Evolutionary conservation across 2,113 vertebrate species (phyloP), one percentile per base, ranked within the genome.

Genomic region (Coryphaenoides rupestris): DNA sequence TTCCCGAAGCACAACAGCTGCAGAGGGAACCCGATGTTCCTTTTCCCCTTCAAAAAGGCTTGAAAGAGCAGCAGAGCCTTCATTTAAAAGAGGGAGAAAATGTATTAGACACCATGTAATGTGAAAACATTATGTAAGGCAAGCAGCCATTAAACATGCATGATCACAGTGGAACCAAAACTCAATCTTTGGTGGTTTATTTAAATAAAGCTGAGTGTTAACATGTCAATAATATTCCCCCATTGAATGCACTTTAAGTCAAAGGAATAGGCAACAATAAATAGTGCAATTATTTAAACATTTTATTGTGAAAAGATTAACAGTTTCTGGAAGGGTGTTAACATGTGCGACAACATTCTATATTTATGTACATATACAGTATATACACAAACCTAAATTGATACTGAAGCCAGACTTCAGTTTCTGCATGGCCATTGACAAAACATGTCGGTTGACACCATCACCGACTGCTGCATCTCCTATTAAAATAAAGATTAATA

Each of bases 401-500:
- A 60, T 33, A 60, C 28, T 26, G 28, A 60, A 33, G 12, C 58
- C 58, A 60, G 28, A 26, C 26, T 60, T 60, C 58, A 60, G 23
- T 40, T 60, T 60, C 5, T 60, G 22, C 58, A 60, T 60, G 28
- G 26, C 22, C 21, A 56, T 28, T 26, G 58, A 66, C 21, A 66
- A 56, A 50, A 60, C 22, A 40, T 66, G 56, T 26, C 56, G 65
- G 4, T 33, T 66, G 21, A 66, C 65, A 46, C 65, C 65, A 52
- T 21, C 47, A 15, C 65, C 56, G 21, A 60, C 65, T 33, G 65
- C 65, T 53, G 47, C 65, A 66, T 66, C 65, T 66, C 65, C 65
- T 66, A 28, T 56, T 17, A 56, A 56, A 52, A 52, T 52, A n/a
- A 52, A 52, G 49, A 52, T 52, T 5, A 52, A 16, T 19, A 17